phyloP scores from a whole-genome alignment of 2,888 invertebrate species.

The Melanostoma mellinum region DNA sequence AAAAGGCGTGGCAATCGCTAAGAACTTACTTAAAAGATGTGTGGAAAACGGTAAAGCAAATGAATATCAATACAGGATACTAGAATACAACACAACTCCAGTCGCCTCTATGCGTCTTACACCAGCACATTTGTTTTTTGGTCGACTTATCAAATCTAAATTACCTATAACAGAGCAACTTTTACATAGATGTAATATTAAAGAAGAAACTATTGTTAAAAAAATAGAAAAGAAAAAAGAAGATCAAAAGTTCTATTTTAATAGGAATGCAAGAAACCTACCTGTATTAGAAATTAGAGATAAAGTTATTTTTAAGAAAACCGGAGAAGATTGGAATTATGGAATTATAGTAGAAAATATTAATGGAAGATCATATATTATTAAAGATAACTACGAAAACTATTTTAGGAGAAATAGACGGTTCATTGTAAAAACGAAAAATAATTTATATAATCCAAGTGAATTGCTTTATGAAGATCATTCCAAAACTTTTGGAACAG shows the following conservation, averaged over 20 bases:
- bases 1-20: constrained; percentile 37
- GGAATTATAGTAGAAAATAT: constrained; percentile 16
- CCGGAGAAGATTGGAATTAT: constrained; percentile 33
- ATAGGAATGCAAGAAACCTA: constrained; percentile 13
- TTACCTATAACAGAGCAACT: constrained; percentile 32
- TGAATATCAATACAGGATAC: constrained; percentile 38
- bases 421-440: constrained; percentile 35
- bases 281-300: constrained; percentile 40
- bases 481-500: background rate
- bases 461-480: background rate
- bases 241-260: constrained; percentile 24
- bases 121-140: constrained; percentile 49
- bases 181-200: constrained; percentile 34
- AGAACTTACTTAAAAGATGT: constrained; percentile 59
- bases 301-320: constrained; percentile 52
- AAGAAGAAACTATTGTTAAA: constrained; percentile 34
- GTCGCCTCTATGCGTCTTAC: constrained; percentile 47
- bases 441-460: constrained; percentile 11
- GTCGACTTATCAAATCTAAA: constrained; percentile 24
- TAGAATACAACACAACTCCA: constrained; percentile 60
- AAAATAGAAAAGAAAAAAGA: constrained; percentile 44
- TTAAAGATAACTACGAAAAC: constrained; percentile 27
- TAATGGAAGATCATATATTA: constrained; percentile 32
- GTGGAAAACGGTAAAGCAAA: constrained; percentile 21
- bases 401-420: constrained; percentile 25